A percentile compares a stretch with the other conserved stretches of the same genome.
Conservation (phyloP, 2,888 invertebrate species). For the Drosophila gaucha region DNA sequence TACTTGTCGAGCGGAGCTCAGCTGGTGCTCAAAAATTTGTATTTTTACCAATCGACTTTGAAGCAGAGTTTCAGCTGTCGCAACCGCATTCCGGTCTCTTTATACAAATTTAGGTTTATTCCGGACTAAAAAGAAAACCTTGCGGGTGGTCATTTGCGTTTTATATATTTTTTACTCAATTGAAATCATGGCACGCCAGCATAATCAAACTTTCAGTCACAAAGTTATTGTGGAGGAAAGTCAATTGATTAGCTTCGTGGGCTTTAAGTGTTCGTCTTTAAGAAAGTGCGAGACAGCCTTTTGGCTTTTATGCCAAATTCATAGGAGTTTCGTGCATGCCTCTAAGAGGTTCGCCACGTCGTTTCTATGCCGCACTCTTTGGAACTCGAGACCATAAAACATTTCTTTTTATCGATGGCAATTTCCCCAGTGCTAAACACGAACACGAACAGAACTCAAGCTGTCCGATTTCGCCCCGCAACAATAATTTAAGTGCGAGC, state of each 20-base stretch:
- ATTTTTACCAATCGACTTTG: conserved; percentile 31
- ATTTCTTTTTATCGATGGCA: conserved; percentile 60
- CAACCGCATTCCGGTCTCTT: conserved; percentile 24
- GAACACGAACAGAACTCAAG: conserved; percentile 31
- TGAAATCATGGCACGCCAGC: conserved; percentile 16
- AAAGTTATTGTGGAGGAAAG: conserved; percentile 9
- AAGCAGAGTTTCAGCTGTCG: conserved; percentile 31
- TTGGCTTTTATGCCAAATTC: conserved; percentile 43
- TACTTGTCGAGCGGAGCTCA: conserved; percentile 31
- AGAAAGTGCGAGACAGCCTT: conserved; percentile 11
- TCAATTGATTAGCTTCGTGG: conserved; percentile 35
- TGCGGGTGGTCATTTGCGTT: background rate
- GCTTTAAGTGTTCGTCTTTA: conserved; percentile 36
- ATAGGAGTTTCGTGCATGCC: conserved; percentile 50
- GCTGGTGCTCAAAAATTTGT: conserved; percentile 41
- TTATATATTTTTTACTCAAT: conserved; percentile 3
- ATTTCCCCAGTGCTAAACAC: conserved; percentile 58
- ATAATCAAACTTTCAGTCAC: conserved; percentile 3
- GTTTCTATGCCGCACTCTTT: conserved; percentile 16
- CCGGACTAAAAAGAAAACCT: background rate
- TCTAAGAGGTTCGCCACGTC: conserved; percentile 22
- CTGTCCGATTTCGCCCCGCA: conserved; percentile 20
- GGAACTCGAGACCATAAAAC: conserved; percentile 38
- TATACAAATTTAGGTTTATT: conserved; percentile 11
- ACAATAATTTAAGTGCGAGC: conserved; percentile 49